Evolutionary conservation across 1,140 invertebrate species (phyloP).

Genomic region (Drosophila nebulosa): DNA sequence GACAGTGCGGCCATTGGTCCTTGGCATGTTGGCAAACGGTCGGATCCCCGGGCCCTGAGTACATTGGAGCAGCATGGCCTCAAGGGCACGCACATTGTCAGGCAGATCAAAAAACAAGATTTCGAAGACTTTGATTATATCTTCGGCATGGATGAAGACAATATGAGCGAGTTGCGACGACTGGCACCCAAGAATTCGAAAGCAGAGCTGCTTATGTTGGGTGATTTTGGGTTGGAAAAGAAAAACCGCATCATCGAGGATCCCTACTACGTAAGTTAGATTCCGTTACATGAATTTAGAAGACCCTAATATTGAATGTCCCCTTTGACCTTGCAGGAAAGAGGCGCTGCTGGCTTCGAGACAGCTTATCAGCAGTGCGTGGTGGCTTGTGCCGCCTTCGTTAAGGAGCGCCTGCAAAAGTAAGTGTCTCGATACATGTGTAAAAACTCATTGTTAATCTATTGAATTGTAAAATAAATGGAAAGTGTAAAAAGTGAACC

Average conservation of each 20-base stretch:
- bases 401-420: slow-evolving; percentile 81
- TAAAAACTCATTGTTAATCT: slow-evolving; percentile 9
- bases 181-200: slow-evolving; percentile 84
- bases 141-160: slow-evolving; percentile 94
- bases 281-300: background rate
- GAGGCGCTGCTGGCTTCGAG: slow-evolving; percentile 85
- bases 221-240: slow-evolving; percentile 88
- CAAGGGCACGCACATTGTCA: slow-evolving; percentile 87
- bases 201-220: slow-evolving; percentile 89
- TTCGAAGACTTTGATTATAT: slow-evolving; percentile 91
- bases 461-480: slow-evolving; percentile 22
- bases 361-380: slow-evolving; percentile 88
- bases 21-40: slow-evolving; percentile 92
- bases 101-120: slow-evolving; percentile 88
- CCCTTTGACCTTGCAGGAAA: slow-evolving; percentile 82
- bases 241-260: slow-evolving; percentile 91
- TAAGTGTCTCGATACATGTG: slow-evolving; percentile 11
- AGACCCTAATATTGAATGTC: background rate
- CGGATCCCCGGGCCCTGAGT: slow-evolving; percentile 88
- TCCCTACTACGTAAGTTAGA: slow-evolving; percentile 90
- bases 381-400: slow-evolving; percentile 85
- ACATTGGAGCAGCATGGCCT: slow-evolving; percentile 88
- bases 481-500: slow-evolving; percentile 17
- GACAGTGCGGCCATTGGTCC: slow-evolving; percentile 93
- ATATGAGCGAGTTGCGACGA: slow-evolving; percentile 86